These are phyloP conservation scores for Pica pica DNA, from an alignment of 2,113 vertebrate genomes.

Conservation along the genomic window DNA sequence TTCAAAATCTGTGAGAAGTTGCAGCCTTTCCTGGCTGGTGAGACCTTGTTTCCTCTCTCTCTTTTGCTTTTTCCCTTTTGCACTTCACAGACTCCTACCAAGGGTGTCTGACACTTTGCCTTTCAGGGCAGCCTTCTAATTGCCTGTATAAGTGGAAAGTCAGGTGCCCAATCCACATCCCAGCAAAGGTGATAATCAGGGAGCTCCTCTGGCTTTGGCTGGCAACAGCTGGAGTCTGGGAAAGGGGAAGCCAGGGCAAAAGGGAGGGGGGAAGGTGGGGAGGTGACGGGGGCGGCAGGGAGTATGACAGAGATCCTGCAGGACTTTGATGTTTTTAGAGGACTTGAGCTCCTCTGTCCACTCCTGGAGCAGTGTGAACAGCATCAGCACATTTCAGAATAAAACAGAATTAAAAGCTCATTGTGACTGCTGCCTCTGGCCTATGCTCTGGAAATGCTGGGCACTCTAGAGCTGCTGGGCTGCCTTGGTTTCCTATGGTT, in stretches of 20 bases:
- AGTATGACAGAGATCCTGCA: background rate
- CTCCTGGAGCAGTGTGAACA: rapidly evolving
- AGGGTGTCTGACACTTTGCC: slow-evolving; percentile 55
- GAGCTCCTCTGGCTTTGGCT: background rate
- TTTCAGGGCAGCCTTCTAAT: slow-evolving; percentile 8
- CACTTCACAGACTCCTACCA: slow-evolving; percentile 28
- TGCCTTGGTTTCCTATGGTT: background rate
- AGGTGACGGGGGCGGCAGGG: rapidly evolving
- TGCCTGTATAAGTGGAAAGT: background rate
- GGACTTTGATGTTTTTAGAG: background rate
- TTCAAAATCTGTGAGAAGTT: background rate
- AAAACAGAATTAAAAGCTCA: background rate
- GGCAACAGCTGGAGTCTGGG: slow-evolving; percentile 29
- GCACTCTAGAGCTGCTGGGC: background rate
- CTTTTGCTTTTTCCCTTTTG: background rate
- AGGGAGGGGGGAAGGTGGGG: background rate
- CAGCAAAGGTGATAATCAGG: slow-evolving; percentile 18
- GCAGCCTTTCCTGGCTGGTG: background rate
- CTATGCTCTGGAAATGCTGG: rapidly evolving
- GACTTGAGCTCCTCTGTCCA: background rate
- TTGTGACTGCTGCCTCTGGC: background rate
- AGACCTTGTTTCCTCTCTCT: background rate
- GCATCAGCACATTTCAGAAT: rapidly evolving
- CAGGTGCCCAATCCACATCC: slow-evolving; percentile 61
- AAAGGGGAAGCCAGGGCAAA: background rate